Percentiles rank a stretch among this genome's conserved stretches.
Evolutionary conservation across 2,797 vertebrate genomes (phyloP).

Genomic region (Brachyalestes nurse): DNA sequence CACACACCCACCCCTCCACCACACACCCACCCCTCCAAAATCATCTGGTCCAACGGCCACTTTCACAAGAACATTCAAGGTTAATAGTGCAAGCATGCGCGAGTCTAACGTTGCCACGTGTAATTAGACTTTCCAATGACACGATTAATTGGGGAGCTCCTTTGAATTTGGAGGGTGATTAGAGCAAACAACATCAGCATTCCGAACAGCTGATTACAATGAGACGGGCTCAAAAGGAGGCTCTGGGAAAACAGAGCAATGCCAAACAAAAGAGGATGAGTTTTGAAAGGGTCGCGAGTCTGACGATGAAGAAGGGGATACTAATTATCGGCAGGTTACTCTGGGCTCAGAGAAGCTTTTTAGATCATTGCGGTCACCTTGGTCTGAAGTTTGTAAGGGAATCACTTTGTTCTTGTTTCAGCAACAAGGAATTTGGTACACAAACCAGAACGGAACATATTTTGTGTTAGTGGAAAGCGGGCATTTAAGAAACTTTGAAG

Average conservation of each 20-base stretch:
- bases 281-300: background rate
- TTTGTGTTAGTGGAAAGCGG: too few relatives aligned
- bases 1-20: too few relatives aligned
- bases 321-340: conserved; percentile 20
- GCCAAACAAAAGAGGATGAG: background rate
- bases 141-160: conserved; percentile 4
- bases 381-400: too few relatives aligned
- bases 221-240: background rate
- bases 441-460: too few relatives aligned
- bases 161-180: conserved; percentile 3
- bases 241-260: background rate
- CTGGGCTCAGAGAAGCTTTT: background rate
- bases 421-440: too few relatives aligned
- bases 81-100: background rate
- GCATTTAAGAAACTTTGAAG: too few relatives aligned
- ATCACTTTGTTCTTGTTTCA: too few relatives aligned
- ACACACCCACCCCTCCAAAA: too few relatives aligned
- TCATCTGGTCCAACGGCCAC: background rate
- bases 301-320: background rate
- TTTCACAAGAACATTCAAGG: conserved; percentile 7
- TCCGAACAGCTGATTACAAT: background rate
- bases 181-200: background rate
- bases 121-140: conserved; percentile 7
- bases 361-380: background rate
- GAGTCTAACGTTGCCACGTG: background rate